These are phyloP conservation scores for Hypolimnas misippus DNA, from an alignment of 2,888 invertebrate species.

Conservation along the genomic window DNA sequence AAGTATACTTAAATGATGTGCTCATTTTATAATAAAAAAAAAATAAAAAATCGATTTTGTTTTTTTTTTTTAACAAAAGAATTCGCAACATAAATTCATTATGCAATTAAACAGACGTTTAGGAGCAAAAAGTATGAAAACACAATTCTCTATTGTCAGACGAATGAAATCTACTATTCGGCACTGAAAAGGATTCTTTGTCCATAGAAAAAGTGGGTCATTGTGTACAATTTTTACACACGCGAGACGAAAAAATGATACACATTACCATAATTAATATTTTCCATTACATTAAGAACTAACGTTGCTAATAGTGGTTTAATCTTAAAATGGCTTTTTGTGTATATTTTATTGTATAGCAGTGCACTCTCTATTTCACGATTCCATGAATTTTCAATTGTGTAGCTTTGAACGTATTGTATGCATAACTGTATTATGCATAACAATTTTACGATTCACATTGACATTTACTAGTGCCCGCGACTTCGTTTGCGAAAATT, in stretches of 20 bases:
- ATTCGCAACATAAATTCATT: no score
- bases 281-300: not conserved
- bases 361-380: not conserved
- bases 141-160: slow-evolving; percentile 43
- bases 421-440: not conserved
- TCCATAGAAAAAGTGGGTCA: slow-evolving; percentile 70
- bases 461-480: no score
- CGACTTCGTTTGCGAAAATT: no score
- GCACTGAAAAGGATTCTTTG: slow-evolving; percentile 68
- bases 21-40: not conserved
- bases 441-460: no score
- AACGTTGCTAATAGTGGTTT: no score
- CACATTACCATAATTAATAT: not conserved
- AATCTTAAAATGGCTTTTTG: not conserved
- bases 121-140: slow-evolving; percentile 43
- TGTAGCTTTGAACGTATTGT: not conserved
- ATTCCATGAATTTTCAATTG: not conserved
- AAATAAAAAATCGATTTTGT: not conserved
- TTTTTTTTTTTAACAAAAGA: slow-evolving; percentile 4
- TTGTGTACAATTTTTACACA: slow-evolving; percentile 56
- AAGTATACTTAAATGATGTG: not conserved
- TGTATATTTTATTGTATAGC: not conserved
- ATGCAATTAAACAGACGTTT: slow-evolving; percentile 28
- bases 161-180: slow-evolving; percentile 62
- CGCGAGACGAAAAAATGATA: slow-evolving; percentile 47